phyloP scores from a whole-genome alignment of 1,140 invertebrate species.

The Ceratina calcarata region DNA sequence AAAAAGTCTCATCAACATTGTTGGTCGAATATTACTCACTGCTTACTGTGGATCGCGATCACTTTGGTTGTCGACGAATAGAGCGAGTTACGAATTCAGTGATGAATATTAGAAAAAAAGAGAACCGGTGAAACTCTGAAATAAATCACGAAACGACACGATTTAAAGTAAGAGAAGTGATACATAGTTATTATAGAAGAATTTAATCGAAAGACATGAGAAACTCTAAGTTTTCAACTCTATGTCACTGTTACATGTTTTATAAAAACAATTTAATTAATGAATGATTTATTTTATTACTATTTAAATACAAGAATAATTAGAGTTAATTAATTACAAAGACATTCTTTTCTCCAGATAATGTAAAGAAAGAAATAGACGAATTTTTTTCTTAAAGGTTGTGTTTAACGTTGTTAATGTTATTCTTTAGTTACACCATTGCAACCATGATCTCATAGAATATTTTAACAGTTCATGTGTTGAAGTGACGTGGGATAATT shows the following conservation, averaged over 20 bases:
- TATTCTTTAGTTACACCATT: conserved; percentile 41
- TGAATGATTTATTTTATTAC: conserved; percentile 18
- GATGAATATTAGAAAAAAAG: conserved; percentile 22
- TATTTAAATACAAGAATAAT: conserved; percentile 18
- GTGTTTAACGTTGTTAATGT: conserved; percentile 25
- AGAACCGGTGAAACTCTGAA: not conserved
- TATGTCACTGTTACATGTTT: conserved; percentile 45
- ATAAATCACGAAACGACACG: conserved; percentile 1
- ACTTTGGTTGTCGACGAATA: conserved; percentile 7
- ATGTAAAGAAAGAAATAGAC: conserved; percentile 26
- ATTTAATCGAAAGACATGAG: conserved; percentile 21
- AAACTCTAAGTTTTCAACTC: conserved; percentile 28
- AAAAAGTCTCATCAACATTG: conserved; percentile 26
- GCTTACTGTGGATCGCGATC: conserved; percentile 16
- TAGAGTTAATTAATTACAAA: conserved; percentile 18
- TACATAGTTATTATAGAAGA: conserved; percentile 32
- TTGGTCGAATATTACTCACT: conserved; percentile 43
- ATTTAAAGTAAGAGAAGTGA: conserved; percentile 29
- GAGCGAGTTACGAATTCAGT: conserved; percentile 28
- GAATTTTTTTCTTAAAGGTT: not conserved
- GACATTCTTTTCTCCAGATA: conserved; percentile 28
- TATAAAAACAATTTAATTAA: conserved; percentile 31
- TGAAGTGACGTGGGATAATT: conserved; percentile 2
- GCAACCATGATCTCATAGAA: conserved; percentile 43
- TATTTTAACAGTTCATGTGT: conserved; percentile 29